Evolutionary conservation across 1,140 invertebrate genomes (phyloP), one percentile per base, ranked within the genome.

Genomic region (Nasonia vitripennis): DNA sequence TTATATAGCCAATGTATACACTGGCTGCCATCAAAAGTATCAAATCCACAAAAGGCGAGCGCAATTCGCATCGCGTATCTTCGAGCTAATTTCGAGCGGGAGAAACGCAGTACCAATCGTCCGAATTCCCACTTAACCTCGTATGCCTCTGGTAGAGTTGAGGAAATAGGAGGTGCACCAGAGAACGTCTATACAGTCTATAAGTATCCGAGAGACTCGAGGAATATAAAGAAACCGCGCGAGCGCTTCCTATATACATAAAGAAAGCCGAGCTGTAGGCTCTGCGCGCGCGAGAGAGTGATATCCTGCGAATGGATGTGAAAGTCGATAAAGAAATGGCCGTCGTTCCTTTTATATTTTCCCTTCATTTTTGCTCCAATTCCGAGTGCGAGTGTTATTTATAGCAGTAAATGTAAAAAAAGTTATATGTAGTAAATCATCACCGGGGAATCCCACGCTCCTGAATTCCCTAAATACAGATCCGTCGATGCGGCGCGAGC

Each of bases 271-370:
- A 17, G 62, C 62, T n/a, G 14, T 45, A 79, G 31, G 67, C 23
- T 23, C 27, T 27, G 48, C 48, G 0, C 48, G 48, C 48, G 17
- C 51, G 73, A 41, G 23, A 81, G 79, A 73, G 79, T 71, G 27
- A 81, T 37, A 37, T 81, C 79, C n/a, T 14, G 79, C 17, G 37
- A 75, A 75, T 81, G 68, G 79, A 81, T 73, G 79, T 81, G 68
- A 81, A 81, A 81, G 68, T 31, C 41, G 41, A 71, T 67, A 68
- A 81, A 81, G 79, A 73, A 81, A 81, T 23, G 37, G 48, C 12
- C 14, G 68, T 14, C 20, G 11, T 73, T 31, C 0, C 67, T 41
- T 45, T 73, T 81, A 71, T 73, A 20, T 37, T 81, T 71, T 81
- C 27, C 45, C 7, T 81, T 81, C 79, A 14, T 71, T 81, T 80